Conservation (phyloP, 2,797 vertebrate species). For the Epinephelus coioides region DNA sequence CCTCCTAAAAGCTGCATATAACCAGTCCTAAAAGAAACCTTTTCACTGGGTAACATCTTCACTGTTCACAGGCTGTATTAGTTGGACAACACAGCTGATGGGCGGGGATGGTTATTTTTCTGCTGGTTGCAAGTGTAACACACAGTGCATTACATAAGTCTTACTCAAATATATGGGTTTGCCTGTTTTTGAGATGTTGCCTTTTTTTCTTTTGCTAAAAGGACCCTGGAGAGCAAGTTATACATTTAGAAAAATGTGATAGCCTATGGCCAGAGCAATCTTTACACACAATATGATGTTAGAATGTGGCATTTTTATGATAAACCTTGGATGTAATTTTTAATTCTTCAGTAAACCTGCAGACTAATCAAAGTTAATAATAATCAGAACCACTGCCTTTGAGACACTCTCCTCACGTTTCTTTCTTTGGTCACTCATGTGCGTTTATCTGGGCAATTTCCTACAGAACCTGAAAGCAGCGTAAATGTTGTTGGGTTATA, state of each 20-base stretch:
- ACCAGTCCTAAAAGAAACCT: neutral
- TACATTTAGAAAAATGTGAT: no score
- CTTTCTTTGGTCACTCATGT: neutral
- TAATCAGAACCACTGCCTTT: neutral
- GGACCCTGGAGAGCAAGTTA: no score
- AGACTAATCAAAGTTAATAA: neutral
- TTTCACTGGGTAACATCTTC: conserved; percentile 5
- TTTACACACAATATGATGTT: neutral
- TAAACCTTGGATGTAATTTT: neutral
- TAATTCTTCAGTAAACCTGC: neutral
- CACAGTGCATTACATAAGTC: no score
- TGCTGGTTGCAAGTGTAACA: neutral
- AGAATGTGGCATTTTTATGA: neutral
- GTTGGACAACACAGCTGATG: neutral
- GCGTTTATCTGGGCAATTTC: neutral
- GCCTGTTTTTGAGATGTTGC: no score
- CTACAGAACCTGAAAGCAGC: conserved; percentile 61
- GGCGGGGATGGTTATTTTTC: neutral
- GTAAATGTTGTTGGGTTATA: conserved; percentile 57
- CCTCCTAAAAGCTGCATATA: conserved; percentile 3
- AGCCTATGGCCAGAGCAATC: neutral
- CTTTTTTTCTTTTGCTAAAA: no score
- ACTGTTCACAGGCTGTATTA: conserved; percentile 2
- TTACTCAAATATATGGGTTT: no score
- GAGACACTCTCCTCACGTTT: neutral